Evolutionary conservation across 1,140 invertebrate genomes (phyloP), one percentile per base, ranked within the genome.

Genomic region (Dendrolimus kikuchii): DNA sequence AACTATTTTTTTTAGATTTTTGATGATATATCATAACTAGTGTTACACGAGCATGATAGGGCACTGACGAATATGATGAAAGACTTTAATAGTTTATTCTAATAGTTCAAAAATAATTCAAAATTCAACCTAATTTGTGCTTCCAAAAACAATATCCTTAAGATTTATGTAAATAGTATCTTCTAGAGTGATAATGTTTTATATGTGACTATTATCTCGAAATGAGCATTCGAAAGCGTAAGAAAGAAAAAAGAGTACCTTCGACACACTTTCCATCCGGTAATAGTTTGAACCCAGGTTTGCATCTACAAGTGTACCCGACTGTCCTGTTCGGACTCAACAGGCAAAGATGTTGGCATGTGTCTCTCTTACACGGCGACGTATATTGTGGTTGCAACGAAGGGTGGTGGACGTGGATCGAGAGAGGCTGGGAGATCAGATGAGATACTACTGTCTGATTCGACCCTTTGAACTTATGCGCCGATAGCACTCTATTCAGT

Each of bases 371-470:
- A 76, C 98, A 99, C 0, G 96, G 96, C 81, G 97, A 98, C 0
- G 88, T 75, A 10, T 90, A 90, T n/a, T 92, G 88, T 0, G 96
- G 97, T 76, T 99, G 97, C n/a, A 98, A 81, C 0, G 95, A 93
- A 2, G 95, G 94, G 86, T 99, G 97, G 70, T 97, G 94, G 0
- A 98, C 96, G 71, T 98, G 96, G 48, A 99, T 96, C 4, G 95
- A 97, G 2, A 99, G 87, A 0, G 97, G 97, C 85, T 98, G 96
- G 4, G 95, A 96, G 49, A 98, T 97, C 40, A 98, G 83, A 84
- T 98, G 97, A 0, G 96, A 97, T 3, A 98, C 95, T 1, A 99
- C 96, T 0, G 94, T 95, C 74, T 98, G 95, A 83, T 98, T 97
- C 7, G 91, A 89, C 4, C 96, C 97, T 59, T 92, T 92, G 78